Evolutionary conservation across 2,113 vertebrate species (phyloP).

Genomic region (Anseranas semipalmata): DNA sequence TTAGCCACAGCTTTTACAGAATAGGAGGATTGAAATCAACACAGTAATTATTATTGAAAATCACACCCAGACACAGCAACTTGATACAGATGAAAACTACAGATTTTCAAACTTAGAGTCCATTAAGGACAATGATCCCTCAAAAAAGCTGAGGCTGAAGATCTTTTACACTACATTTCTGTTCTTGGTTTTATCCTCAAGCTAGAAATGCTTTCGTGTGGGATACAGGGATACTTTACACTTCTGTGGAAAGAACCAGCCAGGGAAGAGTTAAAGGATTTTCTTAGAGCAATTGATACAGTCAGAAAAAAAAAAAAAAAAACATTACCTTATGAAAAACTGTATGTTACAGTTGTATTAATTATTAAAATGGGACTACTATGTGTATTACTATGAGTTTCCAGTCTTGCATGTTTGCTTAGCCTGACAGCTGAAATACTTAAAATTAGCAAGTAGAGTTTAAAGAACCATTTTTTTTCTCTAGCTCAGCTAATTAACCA

Average conservation of each 20-base stretch:
- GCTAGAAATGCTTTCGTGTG: not conserved
- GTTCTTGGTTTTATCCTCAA: not conserved
- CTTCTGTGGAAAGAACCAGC: not conserved
- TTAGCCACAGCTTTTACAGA: not conserved
- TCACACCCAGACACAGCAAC: not conserved
- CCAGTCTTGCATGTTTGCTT: accelerated
- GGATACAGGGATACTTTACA: not conserved
- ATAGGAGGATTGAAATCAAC: not conserved
- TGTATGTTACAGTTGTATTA: not conserved
- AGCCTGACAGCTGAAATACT: not conserved
- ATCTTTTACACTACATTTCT: not conserved
- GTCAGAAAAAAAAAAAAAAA: not conserved
- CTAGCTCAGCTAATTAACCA: not conserved
- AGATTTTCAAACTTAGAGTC: not conserved
- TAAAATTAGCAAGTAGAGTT: not conserved
- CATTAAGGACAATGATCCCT: not conserved
- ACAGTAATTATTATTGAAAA: not conserved
- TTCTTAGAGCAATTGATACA: not conserved
- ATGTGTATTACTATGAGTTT: not conserved
- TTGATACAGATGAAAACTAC: not conserved
- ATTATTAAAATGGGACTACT: not conserved
- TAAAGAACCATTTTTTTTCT: not conserved
- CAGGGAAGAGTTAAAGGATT: not conserved
- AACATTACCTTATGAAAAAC: not conserved
- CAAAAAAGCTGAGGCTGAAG: not conserved